A percentile compares a stretch with the other conserved stretches of the same genome.
Conservation (phyloP, 2,888 invertebrate species). For the Ormia ochracea region DNA sequence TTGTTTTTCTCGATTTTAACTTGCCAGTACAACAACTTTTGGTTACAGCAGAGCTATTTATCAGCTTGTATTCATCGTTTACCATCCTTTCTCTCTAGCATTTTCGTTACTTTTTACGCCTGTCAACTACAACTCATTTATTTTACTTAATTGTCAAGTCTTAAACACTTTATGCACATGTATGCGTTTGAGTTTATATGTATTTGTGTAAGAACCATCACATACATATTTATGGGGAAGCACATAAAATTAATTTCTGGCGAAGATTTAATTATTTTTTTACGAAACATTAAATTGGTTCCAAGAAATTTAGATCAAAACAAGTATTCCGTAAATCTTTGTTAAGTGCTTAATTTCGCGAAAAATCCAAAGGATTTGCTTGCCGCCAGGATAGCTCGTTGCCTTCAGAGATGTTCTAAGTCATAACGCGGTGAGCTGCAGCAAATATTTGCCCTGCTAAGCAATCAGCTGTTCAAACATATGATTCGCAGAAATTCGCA, state of each 20-base stretch:
- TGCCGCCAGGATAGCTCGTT: too few species aligned
- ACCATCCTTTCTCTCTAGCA: constrained; percentile 1
- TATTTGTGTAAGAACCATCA: not conserved
- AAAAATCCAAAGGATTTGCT: too few species aligned
- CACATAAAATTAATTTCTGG: not conserved
- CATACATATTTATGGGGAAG: not conserved
- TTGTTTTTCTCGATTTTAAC: constrained; percentile 38
- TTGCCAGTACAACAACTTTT: constrained; percentile 45
- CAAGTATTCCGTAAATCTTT: too few species aligned
- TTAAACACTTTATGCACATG: constrained; percentile 9
- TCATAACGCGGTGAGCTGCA: too few species aligned
- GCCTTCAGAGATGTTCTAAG: too few species aligned
- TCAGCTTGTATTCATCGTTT: not conserved
- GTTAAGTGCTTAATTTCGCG: too few species aligned
- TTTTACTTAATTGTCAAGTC: constrained; percentile 74
- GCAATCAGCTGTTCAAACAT: too few species aligned
- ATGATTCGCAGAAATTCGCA: too few species aligned
- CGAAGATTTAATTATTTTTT: constrained; percentile 4
- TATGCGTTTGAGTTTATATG: not conserved
- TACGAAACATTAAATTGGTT: not conserved
- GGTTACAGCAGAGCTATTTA: constrained; percentile 26
- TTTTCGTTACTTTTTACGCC: constrained; percentile 41
- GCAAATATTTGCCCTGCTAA: too few species aligned
- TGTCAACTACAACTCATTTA: constrained; percentile 69
- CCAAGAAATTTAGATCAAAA: constrained; percentile 10